Evolutionary conservation across 2,797 vertebrate genomes (phyloP), one percentile per base, ranked within the genome.

Genomic region (Sparidentex hasta): DNA sequence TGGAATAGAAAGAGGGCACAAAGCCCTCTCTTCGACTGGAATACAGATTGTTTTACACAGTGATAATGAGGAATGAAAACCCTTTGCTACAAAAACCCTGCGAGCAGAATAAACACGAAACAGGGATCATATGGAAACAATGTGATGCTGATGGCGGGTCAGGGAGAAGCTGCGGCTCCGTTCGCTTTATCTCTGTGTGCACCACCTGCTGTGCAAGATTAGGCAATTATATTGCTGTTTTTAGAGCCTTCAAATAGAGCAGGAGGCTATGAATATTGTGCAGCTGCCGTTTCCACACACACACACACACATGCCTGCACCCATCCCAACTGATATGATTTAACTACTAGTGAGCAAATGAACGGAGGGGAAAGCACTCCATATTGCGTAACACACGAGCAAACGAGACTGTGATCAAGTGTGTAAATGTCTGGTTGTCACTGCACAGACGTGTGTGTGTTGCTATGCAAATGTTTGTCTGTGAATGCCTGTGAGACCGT

Each of bases 201-300:
- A 80, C 57, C 88, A 92, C 84, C 92, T 93, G 92, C 82, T 87
- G 81, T 46, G 65, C 51, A 76, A 86, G 82, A 90, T 92, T 81
- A 87, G 77, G 65, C 74, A 84, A 87, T 91, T 85, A 86, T 9
- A 14, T n/a, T 70, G 78, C 38, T 85, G 82, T 81, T 90, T 84
- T 81, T 74, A 84, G 80, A 88, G 75, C 46, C 71, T 80, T 78
- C 62, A 65, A 77, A 65, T 48, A 46, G 55, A 83, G 73, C 78
- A 66, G 17, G 38, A 63, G 25, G 58, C 76, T 74, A 72, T 75
- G 61, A 85, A 71, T 58, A 68, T 48, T 73, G 50, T 79, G 71
- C 75, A 85, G 81, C 81, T 90, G 88, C 55, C 65, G 17, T 4
- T 50, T 3, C 11, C 21, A 64, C 62, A 73, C 23, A 67, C 29